Percentiles rank a stretch among this genome's conserved stretches.
These are phyloP conservation scores for Pygocentrus nattereri DNA, from an alignment of 2,797 vertebrate genomes.

Conservation along the genomic window DNA sequence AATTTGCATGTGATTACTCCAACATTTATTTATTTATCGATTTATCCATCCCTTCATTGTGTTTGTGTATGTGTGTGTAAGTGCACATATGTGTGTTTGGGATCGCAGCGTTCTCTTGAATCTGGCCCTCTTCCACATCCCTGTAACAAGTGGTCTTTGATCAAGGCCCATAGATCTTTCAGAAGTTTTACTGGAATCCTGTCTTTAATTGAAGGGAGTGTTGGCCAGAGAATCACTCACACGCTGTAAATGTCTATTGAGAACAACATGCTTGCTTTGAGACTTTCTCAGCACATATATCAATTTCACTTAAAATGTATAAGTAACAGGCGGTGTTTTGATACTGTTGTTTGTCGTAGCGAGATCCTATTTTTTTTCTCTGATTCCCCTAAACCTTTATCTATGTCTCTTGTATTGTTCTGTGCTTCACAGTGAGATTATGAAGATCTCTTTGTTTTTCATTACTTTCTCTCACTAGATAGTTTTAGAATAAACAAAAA, in stretches of 20 bases:
- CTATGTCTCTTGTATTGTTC: conserved; percentile 19
- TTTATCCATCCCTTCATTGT: neutral
- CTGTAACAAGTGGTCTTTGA: conserved; percentile 28
- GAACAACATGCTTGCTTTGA: conserved; percentile 56
- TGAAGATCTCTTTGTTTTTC: conserved; percentile 33
- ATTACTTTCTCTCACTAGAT: neutral
- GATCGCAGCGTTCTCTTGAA: conserved; percentile 20
- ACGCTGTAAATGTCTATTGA: conserved; percentile 53
- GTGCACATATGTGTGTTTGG: neutral
- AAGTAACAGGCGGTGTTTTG: conserved; percentile 37
- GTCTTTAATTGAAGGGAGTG: conserved; percentile 38
- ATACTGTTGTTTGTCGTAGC: conserved; percentile 17
- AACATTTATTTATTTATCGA: neutral
- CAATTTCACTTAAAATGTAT: conserved; percentile 28
- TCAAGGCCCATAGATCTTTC: conserved; percentile 9
- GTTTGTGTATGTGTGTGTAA: neutral
- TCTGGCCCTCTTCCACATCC: neutral
- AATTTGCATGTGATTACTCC: neutral
- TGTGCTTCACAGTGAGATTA: neutral
- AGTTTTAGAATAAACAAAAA: neutral
- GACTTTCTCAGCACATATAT: conserved; percentile 35
- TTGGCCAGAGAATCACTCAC: conserved; percentile 55
- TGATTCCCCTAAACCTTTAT: conserved; percentile 34
- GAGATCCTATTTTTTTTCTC: conserved; percentile 22
- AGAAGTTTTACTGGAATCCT: conserved; percentile 42